Percentiles rank a stretch among this genome's conserved stretches.
These are phyloP conservation scores for Ooceraea biroi DNA, from an alignment of 1,140 invertebrate species.

Conservation along the genomic window DNA sequence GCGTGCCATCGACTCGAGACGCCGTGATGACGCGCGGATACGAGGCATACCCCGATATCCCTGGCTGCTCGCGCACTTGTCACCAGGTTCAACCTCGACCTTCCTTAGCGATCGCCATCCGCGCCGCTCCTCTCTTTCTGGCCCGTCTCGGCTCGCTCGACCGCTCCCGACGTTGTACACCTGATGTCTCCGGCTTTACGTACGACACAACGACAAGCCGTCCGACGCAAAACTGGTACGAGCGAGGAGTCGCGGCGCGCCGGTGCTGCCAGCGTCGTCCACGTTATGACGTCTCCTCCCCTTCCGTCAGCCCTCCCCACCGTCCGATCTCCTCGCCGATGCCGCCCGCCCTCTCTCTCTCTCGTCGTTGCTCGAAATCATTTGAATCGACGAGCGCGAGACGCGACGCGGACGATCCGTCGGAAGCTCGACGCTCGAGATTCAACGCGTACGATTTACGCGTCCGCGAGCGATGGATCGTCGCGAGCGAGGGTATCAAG, in stretches of 20 bases:
- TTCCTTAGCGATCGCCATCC: not conserved
- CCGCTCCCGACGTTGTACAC: slow-evolving; percentile 14
- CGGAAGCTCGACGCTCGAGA: not conserved
- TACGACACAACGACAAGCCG: slow-evolving; percentile 32
- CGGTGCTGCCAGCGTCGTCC: slow-evolving; percentile 69
- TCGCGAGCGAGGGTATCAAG: not conserved
- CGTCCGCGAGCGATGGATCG: not conserved
- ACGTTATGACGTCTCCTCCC: slow-evolving; percentile 19
- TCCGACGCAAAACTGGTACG: slow-evolving; percentile 68
- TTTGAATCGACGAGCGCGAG: slow-evolving; percentile 26
- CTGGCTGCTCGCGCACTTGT: not conserved
- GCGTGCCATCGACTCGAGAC: not conserved
- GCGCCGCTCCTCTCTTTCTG: not conserved
- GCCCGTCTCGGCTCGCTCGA: slow-evolving; percentile 22
- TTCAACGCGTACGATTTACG: no score
- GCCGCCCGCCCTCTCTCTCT: slow-evolving; percentile 23
- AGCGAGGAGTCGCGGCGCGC: slow-evolving; percentile 62
- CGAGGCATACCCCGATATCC: slow-evolving; percentile 48
- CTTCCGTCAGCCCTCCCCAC: not conserved
- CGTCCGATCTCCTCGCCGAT: not conserved
- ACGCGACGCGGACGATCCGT: not conserved
- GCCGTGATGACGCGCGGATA: slow-evolving; percentile 21
- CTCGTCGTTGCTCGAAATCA: slow-evolving; percentile 1
- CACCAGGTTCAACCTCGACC: not conserved
- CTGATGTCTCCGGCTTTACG: slow-evolving; percentile 6